A percentile compares a stretch with the other conserved stretches of the same genome.
These are phyloP conservation scores for Archilochus colubris DNA, from an alignment of 2,113 vertebrate species.

Conservation along the genomic window DNA sequence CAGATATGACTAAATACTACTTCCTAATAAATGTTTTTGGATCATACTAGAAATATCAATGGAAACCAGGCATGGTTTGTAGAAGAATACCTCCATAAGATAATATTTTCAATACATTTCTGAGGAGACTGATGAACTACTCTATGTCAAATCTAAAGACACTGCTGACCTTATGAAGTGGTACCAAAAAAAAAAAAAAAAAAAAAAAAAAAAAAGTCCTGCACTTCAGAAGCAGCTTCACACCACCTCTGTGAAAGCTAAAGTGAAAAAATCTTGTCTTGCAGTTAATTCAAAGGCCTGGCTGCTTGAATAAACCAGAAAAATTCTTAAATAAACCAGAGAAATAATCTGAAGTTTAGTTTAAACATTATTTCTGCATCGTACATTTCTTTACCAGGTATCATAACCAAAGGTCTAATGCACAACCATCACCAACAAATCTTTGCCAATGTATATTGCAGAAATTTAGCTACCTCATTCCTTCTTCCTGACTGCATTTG, in stretches of 20 bases:
- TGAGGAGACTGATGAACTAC: not conserved
- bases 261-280: not conserved
- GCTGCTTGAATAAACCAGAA: not conserved
- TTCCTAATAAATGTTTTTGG: not conserved
- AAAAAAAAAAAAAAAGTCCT: not conserved
- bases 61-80: not conserved
- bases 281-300: not conserved
- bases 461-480: not conserved
- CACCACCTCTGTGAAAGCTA: not conserved
- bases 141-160: not conserved
- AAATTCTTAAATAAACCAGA: not conserved
- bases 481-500: not conserved
- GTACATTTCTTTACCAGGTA: not conserved
- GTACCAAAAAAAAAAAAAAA: not conserved
- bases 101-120: not conserved
- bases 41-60: not conserved
- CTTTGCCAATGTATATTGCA: not conserved
- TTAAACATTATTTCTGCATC: not conserved
- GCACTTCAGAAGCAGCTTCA: not conserved
- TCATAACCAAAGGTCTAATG: not conserved
- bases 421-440: not conserved
- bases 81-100: not conserved
- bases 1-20: not conserved
- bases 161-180: not conserved
- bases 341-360: not conserved